phyloP scores from a whole-genome alignment of 1,140 invertebrate genomes.

The Drosophila lacteicornis region DNA sequence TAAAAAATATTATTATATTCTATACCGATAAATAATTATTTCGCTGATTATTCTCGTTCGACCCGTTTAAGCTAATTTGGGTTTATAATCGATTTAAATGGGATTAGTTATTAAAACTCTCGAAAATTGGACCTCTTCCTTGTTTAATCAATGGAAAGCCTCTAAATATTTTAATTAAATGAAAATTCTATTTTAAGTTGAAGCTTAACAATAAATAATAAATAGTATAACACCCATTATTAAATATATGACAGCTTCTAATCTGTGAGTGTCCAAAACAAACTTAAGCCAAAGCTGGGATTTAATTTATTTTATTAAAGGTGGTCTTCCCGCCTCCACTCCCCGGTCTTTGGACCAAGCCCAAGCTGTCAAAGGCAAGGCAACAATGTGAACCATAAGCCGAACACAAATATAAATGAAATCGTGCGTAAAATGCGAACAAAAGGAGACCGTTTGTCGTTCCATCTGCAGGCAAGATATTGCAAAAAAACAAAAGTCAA shows the following conservation, averaged over 20 bases:
- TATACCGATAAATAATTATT: slow-evolving; percentile 18
- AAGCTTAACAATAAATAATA: no score
- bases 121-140: neutral
- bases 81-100: slow-evolving; percentile 1
- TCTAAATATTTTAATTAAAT: neutral
- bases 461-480: slow-evolving; percentile 57
- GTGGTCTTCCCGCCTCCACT: slow-evolving; percentile 11
- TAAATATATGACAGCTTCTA: neutral
- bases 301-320: slow-evolving; percentile 67
- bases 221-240: neutral
- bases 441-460: slow-evolving; percentile 62
- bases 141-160: neutral
- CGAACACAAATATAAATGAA: slow-evolving; percentile 71
- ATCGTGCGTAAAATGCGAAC: slow-evolving; percentile 79
- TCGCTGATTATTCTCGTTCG: slow-evolving; percentile 3
- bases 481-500: slow-evolving; percentile 41
- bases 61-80: slow-evolving; percentile 10
- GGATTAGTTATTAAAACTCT: neutral
- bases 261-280: neutral
- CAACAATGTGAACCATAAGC: slow-evolving; percentile 45
- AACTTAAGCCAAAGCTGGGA: neutral
- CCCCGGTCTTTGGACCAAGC: slow-evolving; percentile 19
- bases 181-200: neutral
- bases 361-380: slow-evolving; percentile 33
- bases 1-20: slow-evolving; percentile 16